phyloP scores from a whole-genome alignment of 2,113 vertebrate species.

The Sinosuthora webbiana region DNA sequence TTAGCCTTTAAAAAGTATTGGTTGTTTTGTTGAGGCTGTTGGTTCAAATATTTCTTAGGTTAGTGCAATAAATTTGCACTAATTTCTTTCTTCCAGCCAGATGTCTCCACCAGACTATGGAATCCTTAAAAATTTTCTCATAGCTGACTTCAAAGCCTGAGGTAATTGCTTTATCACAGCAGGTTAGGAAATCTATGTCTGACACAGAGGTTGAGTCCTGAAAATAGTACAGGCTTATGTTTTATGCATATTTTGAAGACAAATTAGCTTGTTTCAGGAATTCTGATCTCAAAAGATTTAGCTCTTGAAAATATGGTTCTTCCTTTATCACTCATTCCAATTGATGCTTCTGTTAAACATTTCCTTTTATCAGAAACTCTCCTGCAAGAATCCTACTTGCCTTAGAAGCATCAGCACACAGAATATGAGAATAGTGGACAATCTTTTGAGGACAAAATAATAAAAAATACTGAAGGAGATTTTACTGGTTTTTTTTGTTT shows the following conservation, averaged over 20 bases:
- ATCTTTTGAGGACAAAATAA: neutral
- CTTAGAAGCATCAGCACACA: neutral
- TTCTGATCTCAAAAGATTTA: neutral
- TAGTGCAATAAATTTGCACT: neutral
- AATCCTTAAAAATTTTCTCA: slow-evolving; percentile 21
- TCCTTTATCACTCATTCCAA: neutral
- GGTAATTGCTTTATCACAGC: slow-evolving; percentile 45
- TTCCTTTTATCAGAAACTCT: neutral
- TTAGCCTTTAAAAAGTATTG: neutral
- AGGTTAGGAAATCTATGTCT: slow-evolving; percentile 15
- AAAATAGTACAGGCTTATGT: slow-evolving; percentile 10
- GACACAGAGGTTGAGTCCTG: neutral
- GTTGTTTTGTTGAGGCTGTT: neutral
- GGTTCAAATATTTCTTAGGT: neutral
- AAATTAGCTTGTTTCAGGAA: slow-evolving; percentile 26
- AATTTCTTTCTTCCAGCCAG: slow-evolving; percentile 44
- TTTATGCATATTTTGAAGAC: slow-evolving; percentile 44
- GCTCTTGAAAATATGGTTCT: neutral
- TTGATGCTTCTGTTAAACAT: neutral
- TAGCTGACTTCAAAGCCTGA: slow-evolving; percentile 4
- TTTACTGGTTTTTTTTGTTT: neutral
- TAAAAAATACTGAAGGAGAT: neutral
- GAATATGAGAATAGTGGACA: neutral
- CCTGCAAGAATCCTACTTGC: neutral
- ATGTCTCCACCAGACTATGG: slow-evolving; percentile 39